A percentile compares a stretch with the other conserved stretches of the same genome.
Evolutionary conservation across 2,113 vertebrate genomes (phyloP).

Genomic region (Grammomys surdaster): DNA sequence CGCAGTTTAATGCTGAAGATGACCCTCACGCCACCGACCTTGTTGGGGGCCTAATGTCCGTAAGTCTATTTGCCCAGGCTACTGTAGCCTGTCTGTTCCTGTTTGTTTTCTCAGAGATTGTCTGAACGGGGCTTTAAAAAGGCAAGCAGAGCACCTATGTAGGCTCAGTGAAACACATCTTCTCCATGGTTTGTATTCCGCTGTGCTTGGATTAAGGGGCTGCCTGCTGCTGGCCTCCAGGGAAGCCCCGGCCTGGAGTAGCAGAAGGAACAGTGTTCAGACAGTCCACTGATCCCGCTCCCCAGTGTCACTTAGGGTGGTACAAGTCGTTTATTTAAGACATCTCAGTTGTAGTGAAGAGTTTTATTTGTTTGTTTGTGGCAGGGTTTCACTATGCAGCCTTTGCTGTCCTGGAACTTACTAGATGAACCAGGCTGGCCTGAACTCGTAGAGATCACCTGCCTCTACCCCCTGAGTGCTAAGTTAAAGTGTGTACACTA

Average conservation of each 20-base stretch:
- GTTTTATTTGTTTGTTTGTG: background rate
- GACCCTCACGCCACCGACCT: constrained; percentile 98
- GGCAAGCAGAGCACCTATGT: too few species aligned
- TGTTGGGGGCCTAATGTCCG: constrained; percentile 96
- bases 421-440: background rate
- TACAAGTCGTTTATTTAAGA: background rate
- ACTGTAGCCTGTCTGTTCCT: background rate
- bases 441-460: background rate
- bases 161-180: background rate
- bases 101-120: background rate
- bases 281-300: background rate
- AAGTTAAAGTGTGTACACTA: background rate
- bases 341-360: background rate
- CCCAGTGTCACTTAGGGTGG: background rate
- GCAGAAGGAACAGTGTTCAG: background rate
- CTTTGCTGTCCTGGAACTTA: background rate
- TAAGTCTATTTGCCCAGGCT: constrained; percentile 83
- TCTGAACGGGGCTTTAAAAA: background rate
- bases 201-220: background rate
- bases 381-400: background rate
- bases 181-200: too few species aligned
- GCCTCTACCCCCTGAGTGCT: background rate
- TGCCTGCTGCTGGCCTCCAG: background rate
- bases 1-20: constrained; percentile 94
- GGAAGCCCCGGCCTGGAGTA: background rate